Evolutionary conservation across 92 coral and sea anemone genomes (phyloP).

Genomic region (Heliopora coerulea): DNA sequence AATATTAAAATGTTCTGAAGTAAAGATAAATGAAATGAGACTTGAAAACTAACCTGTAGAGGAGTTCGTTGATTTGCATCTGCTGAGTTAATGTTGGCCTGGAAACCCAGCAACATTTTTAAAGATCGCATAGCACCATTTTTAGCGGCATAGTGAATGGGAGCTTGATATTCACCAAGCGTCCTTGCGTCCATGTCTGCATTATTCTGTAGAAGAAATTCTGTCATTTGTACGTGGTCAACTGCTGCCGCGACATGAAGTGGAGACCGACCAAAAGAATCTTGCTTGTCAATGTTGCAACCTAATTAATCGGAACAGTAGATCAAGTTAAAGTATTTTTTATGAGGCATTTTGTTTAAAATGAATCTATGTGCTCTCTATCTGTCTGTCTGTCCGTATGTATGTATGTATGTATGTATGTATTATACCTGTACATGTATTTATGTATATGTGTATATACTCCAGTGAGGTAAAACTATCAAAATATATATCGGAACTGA

Average conservation of each 20-base stretch:
- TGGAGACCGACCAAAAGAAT: slow-evolving; percentile 91
- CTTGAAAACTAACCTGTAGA: slow-evolving; percentile 14
- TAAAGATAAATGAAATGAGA: too few species aligned
- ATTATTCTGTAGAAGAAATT: slow-evolving; percentile 79
- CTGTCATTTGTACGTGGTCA: slow-evolving; percentile 70
- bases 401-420: too few species aligned
- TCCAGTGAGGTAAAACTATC: too few species aligned
- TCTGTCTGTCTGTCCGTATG: too few species aligned
- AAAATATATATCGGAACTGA: too few species aligned
- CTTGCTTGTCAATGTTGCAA: slow-evolving; percentile 90
- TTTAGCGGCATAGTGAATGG: slow-evolving; percentile 31
- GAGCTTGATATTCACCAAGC: slow-evolving; percentile 26
- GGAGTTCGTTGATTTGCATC: slow-evolving; percentile 37
- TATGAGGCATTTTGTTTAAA: too few species aligned
- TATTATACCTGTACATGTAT: too few species aligned
- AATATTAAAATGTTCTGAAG: too few species aligned
- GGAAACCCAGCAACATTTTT: slow-evolving; percentile 32
- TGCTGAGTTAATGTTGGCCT: slow-evolving; percentile 18
- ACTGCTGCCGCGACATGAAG: slow-evolving; percentile 92
- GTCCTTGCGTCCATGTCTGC: slow-evolving; percentile 52
- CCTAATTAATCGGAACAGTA: too few species aligned
- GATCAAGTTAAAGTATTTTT: too few species aligned
- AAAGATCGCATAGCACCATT: slow-evolving; percentile 33
- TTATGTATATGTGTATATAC: too few species aligned
- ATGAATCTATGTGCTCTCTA: too few species aligned